Percentiles rank a stretch among this genome's conserved stretches.
phyloP scores from a whole-genome alignment of 2,113 vertebrate genomes.

The Falco punctatus region DNA sequence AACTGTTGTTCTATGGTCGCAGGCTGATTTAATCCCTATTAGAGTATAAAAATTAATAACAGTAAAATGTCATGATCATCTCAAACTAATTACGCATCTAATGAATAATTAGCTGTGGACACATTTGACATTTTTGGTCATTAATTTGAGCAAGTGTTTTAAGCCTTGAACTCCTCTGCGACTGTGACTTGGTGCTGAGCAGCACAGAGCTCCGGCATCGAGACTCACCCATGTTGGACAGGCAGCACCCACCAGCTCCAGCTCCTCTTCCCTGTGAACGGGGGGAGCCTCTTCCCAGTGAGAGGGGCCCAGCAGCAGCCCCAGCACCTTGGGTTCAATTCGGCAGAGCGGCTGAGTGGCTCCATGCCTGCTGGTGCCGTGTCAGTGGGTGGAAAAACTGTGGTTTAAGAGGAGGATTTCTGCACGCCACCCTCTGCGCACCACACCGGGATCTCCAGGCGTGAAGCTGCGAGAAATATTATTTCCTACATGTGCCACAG shows the following conservation, averaged over 20 bases:
- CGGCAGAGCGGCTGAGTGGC: not conserved
- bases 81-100: slow-evolving; percentile 91
- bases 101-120: slow-evolving; percentile 96
- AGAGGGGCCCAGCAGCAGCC: not conserved
- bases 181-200: not conserved
- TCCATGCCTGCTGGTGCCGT: not conserved
- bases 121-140: slow-evolving; percentile 93
- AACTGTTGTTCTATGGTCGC: not conserved
- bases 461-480: not conserved
- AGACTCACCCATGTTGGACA: accelerated
- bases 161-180: slow-evolving; percentile 58
- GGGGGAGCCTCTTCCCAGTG: accelerated
- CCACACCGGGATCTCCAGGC: not conserved
- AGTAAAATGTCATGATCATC: slow-evolving; percentile 90
- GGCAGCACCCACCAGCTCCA: not conserved
- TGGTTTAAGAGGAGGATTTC: not conserved
- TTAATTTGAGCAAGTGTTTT: slow-evolving; percentile 84
- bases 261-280: not conserved
- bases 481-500: not conserved
- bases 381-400: accelerated
- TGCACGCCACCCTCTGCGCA: not conserved
- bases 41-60: slow-evolving; percentile 82
- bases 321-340: not conserved
- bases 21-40: slow-evolving; percentile 63
- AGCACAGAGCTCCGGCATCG: not conserved